Evolutionary conservation across 2,888 invertebrate genomes (phyloP).

Genomic region (Heliothis peltigera): DNA sequence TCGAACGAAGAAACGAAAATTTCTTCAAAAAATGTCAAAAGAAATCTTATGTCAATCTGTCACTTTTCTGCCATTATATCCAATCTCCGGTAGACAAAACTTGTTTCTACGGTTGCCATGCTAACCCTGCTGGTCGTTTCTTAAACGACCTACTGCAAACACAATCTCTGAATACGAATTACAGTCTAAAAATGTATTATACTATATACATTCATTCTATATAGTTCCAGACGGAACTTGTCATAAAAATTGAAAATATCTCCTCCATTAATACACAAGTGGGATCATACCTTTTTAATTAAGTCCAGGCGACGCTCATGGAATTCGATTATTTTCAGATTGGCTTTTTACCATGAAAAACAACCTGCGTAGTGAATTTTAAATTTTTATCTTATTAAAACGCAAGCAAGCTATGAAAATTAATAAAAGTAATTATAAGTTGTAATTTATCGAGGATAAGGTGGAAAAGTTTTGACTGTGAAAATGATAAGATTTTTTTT

Average conservation of each 20-base stretch:
- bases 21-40: no score
- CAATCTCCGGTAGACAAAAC: no score
- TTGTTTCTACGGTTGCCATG: no score
- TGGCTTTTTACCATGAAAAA: conserved; percentile 39
- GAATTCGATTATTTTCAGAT: no score
- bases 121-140: no score
- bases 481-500: conserved; percentile 3
- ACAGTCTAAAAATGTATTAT: no score
- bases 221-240: neutral
- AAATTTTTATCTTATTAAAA: conserved; percentile 15
- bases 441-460: neutral
- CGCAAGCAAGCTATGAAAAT: conserved; percentile 7
- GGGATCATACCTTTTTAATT: conserved; percentile 36
- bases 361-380: conserved; percentile 39
- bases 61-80: no score
- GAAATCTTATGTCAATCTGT: no score
- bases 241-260: neutral
- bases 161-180: neutral
- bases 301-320: no score
- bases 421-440: conserved; percentile 16
- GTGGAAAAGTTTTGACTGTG: neutral
- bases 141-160: neutral
- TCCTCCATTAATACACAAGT: neutral
- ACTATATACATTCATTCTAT: no score
- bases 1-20: no score